Evolutionary conservation across 2,888 invertebrate species (phyloP).

Genomic region (Phoenoteleia sp.): DNA sequence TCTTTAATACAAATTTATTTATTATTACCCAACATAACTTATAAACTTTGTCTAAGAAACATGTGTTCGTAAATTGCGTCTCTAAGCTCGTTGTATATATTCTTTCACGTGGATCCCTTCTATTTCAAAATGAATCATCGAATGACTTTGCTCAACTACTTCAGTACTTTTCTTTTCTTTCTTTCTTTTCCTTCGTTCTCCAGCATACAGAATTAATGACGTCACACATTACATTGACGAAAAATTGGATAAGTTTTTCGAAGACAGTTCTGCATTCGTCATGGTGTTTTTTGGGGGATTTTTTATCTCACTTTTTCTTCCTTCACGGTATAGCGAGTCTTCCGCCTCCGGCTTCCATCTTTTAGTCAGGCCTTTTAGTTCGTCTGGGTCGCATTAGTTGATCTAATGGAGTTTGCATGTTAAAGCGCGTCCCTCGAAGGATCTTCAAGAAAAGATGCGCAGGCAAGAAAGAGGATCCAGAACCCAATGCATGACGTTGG

Average conservation of each 20-base stretch:
- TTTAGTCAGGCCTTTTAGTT: slow-evolving; percentile 38
- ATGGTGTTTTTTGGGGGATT: slow-evolving; percentile 40
- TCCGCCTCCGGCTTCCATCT: slow-evolving; percentile 46
- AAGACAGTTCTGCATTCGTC: slow-evolving; percentile 55
- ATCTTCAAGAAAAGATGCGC: slow-evolving; percentile 55
- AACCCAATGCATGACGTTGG: slow-evolving; percentile 58
- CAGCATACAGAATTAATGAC: slow-evolving; percentile 43
- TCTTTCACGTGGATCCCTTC: too few species aligned
- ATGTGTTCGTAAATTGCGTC: too few species aligned
- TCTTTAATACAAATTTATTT: too few species aligned
- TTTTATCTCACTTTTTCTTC: slow-evolving; percentile 44
- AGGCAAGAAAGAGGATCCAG: slow-evolving; percentile 53
- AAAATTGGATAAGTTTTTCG: slow-evolving; percentile 53
- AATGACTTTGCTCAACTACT: too few species aligned
- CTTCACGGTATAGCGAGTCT: slow-evolving; percentile 44
- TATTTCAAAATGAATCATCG: too few species aligned
- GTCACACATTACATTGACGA: slow-evolving; percentile 57
- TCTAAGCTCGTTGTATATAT: too few species aligned
- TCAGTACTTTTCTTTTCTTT: slow-evolving; percentile 2
- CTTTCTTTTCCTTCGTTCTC: not conserved
- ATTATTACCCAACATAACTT: too few species aligned
- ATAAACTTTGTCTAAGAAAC: too few species aligned
- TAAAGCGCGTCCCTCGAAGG: slow-evolving; percentile 80
- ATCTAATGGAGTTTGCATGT: slow-evolving; percentile 86
- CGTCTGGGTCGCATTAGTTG: slow-evolving; percentile 72